Evolutionary conservation across 2,888 invertebrate species (phyloP).

Genomic region (Lasioglossum calceatum): DNA sequence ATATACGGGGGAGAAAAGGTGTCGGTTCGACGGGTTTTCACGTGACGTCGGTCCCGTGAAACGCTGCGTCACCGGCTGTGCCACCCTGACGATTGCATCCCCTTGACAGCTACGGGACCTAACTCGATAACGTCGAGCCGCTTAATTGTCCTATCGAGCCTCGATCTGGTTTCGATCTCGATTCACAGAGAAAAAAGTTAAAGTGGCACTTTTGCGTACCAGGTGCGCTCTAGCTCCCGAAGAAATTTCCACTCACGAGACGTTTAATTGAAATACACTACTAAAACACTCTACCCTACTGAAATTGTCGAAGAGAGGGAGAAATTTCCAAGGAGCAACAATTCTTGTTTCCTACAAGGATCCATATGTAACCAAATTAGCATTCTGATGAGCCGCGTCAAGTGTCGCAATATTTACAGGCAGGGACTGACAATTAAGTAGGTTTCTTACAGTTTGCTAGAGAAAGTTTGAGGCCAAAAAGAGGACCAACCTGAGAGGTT

Average conservation of each 20-base stretch:
- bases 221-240: neutral
- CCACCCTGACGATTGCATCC: neutral
- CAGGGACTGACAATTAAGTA: neutral
- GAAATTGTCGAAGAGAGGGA: no score
- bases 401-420: neutral
- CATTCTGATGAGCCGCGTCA: no score
- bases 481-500: neutral
- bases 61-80: conserved; percentile 3
- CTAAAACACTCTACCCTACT: no score
- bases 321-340: no score
- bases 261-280: neutral
- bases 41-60: neutral
- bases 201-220: neutral
- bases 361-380: neutral
- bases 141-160: neutral
- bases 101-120: neutral
- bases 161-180: neutral
- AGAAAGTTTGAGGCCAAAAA: neutral
- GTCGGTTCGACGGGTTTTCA: conserved; percentile 13
- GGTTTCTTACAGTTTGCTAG: neutral
- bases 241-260: neutral
- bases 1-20: neutral
- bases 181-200: neutral
- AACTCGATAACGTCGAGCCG: conserved; percentile 7
- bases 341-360: no score